phyloP scores from a whole-genome alignment of 2,113 vertebrate genomes.

The Serinus canaria region DNA sequence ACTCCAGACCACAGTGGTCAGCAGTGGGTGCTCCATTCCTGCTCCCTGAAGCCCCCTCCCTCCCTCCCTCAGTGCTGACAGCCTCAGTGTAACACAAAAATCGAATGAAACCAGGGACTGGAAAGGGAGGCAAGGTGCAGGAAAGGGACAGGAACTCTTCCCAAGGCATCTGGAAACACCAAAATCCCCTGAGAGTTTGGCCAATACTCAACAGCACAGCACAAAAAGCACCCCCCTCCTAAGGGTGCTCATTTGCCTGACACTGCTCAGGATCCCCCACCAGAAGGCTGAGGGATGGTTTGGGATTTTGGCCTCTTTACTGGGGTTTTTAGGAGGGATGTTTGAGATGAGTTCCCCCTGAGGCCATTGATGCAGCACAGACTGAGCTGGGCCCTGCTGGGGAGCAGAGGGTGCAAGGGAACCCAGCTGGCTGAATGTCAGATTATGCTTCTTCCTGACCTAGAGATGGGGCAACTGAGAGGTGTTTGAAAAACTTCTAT shows the following conservation, averaged over 20 bases:
- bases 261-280: not conserved
- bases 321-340: not conserved
- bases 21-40: not conserved
- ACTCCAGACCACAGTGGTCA: not conserved
- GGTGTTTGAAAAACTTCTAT: not conserved
- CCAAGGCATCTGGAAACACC: not conserved
- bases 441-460: not conserved
- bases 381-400: not conserved
- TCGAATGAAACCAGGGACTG: not conserved
- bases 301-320: not conserved
- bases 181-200: not conserved
- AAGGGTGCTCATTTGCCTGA: accelerated
- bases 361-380: not conserved
- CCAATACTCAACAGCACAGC: not conserved
- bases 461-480: not conserved
- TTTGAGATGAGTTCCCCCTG: not conserved
- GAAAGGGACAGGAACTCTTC: not conserved
- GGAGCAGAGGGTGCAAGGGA: not conserved
- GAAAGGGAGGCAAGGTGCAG: not conserved
- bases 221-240: not conserved
- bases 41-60: not conserved
- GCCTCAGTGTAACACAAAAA: not conserved
- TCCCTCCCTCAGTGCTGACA: not conserved
- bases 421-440: not conserved
- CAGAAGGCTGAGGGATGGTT: not conserved